These are phyloP conservation scores for Aspiorhynchus laticeps DNA, from an alignment of 2,113 vertebrate genomes.

Conservation along the genomic window DNA sequence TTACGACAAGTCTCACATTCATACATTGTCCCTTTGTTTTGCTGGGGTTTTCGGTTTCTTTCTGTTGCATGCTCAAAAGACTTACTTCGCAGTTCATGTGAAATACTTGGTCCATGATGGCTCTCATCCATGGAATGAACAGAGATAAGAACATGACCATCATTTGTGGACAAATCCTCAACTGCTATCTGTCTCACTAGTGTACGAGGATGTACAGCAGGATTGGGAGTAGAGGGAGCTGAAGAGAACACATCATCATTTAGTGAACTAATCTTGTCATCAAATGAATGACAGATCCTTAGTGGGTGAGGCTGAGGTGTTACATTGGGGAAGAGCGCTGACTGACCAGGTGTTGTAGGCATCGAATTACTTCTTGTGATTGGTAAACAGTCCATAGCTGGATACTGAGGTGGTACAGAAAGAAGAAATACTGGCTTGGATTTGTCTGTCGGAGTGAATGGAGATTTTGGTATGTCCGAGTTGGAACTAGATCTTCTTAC, in stretches of 20 bases:
- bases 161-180: constrained; percentile 86
- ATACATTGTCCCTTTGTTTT: constrained; percentile 94
- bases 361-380: constrained; percentile 98
- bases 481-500: constrained; percentile 95
- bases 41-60: constrained; percentile 85
- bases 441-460: constrained; percentile 96
- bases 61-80: constrained; percentile 83
- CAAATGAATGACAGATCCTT: constrained; percentile 94
- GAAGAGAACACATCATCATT: constrained; percentile 94
- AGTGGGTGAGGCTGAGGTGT: constrained; percentile 84
- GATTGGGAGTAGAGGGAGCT: constrained; percentile 83
- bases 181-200: constrained; percentile 92
- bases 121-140: constrained; percentile 86
- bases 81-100: constrained; percentile 83
- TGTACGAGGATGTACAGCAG: constrained; percentile 85
- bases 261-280: constrained; percentile 90
- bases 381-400: constrained; percentile 91
- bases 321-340: constrained; percentile 84
- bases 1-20: constrained; percentile 98
- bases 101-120: constrained; percentile 74
- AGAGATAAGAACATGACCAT: constrained; percentile 78
- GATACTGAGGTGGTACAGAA: constrained; percentile 88
- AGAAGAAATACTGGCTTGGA: constrained; percentile 96
- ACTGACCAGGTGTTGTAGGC: constrained; percentile 91
- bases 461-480: constrained; percentile 98